Evolutionary conservation across 2,113 vertebrate genomes (phyloP).

Genomic region (Syngnathus scovelli): DNA sequence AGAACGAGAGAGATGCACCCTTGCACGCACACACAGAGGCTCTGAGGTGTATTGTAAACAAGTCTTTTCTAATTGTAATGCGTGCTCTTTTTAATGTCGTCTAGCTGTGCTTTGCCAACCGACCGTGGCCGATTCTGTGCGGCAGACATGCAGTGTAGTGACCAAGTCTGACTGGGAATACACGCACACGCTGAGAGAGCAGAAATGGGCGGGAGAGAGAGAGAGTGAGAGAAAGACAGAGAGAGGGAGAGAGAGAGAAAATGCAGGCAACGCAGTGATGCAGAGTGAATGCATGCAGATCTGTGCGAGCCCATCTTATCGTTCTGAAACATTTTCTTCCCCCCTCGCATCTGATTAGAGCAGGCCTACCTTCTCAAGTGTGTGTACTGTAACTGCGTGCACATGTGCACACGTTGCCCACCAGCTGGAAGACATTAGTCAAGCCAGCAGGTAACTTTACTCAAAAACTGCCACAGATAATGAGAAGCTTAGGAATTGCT

Average conservation of each 20-base stretch:
- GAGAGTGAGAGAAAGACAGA: background rate
- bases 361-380: background rate
- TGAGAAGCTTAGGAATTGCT: constrained; percentile 19
- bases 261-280: constrained; percentile 11
- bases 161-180: constrained; percentile 47
- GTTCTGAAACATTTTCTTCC: constrained; percentile 4
- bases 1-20: background rate
- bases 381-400: constrained; percentile 13
- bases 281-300: constrained; percentile 21
- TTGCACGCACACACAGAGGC: constrained; percentile 3
- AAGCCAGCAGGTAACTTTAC: constrained; percentile 41
- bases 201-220: constrained; percentile 13
- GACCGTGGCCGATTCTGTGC: constrained; percentile 50
- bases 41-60: constrained; percentile 30
- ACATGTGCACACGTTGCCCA: constrained; percentile 30
- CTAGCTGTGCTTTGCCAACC: constrained; percentile 44
- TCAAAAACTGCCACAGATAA: constrained; percentile 38
- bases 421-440: constrained; percentile 62
- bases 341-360: constrained; percentile 1
- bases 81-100: constrained; percentile 46
- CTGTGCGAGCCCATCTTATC: constrained; percentile 20
- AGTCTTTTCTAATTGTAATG: constrained; percentile 13
- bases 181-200: constrained; percentile 32
- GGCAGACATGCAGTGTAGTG: constrained; percentile 47
- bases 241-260: constrained; percentile 6